Percentiles rank a stretch among this genome's conserved stretches.
Conservation (phyloP, 2,888 invertebrate genomes). For the Cremastinae sp. region DNA sequence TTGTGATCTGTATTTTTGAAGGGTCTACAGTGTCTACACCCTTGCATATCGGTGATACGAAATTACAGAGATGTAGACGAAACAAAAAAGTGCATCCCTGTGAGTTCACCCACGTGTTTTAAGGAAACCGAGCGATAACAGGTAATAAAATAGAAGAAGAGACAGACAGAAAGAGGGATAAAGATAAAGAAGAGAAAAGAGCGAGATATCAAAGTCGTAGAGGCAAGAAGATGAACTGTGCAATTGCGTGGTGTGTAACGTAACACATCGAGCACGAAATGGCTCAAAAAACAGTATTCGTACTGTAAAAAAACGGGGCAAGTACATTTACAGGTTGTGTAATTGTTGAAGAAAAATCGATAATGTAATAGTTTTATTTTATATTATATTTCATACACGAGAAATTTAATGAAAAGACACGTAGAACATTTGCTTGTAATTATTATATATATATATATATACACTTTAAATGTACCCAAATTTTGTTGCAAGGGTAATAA, state of each 20-base stretch:
- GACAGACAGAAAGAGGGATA: constrained; percentile 48
- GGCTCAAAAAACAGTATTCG: constrained; percentile 34
- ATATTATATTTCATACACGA: no score
- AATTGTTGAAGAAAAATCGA: no score
- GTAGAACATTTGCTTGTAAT: no score
- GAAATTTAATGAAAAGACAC: no score
- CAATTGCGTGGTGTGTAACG: constrained; percentile 50
- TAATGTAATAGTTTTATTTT: no score
- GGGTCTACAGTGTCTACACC: constrained; percentile 58
- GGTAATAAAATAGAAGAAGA: no score
- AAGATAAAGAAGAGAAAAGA: constrained; percentile 61
- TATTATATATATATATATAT: no score
- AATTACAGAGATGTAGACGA: constrained; percentile 14
- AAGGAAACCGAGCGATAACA: constrained; percentile 45
- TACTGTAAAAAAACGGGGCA: no score
- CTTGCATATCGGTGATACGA: constrained; percentile 31
- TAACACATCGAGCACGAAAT: constrained; percentile 53
- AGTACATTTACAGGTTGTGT: no score
- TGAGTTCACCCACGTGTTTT: constrained; percentile 51
- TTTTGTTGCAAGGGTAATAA: no score
- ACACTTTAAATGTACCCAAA: no score
- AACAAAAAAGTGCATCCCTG: constrained; percentile 39
- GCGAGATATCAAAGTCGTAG: no score
- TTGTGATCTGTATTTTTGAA: constrained; percentile 57
- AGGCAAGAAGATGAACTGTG: constrained; percentile 56